phyloP scores from a whole-genome alignment of 2,888 invertebrate genomes.

The Graphium colonna region DNA sequence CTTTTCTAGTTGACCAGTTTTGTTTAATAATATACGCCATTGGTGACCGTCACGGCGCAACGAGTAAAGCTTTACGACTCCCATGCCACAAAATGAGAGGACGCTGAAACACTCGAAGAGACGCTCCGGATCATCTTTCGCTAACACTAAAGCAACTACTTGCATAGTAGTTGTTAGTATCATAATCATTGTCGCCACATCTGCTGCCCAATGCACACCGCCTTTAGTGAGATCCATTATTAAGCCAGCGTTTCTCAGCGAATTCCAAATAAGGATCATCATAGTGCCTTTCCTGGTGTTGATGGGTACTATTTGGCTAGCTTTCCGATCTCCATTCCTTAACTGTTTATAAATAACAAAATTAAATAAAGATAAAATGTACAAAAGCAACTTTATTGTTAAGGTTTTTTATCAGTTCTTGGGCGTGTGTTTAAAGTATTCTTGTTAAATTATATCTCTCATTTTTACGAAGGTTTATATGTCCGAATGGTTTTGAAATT shows the following conservation, averaged over 20 bases:
- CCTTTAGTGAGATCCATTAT: slow-evolving; percentile 27
- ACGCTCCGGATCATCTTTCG: slow-evolving; percentile 40
- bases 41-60: slow-evolving; percentile 34
- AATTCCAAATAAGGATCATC: slow-evolving; percentile 3
- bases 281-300: neutral
- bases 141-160: slow-evolving; percentile 39
- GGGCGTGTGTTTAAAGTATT: no score
- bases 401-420: neutral
- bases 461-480: no score
- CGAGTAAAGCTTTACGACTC: slow-evolving; percentile 48
- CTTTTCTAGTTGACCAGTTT: slow-evolving; percentile 42
- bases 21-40: slow-evolving; percentile 45
- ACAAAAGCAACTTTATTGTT: neutral
- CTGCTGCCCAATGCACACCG: slow-evolving; percentile 36
- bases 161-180: slow-evolving; percentile 41
- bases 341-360: neutral
- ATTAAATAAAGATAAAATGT: neutral
- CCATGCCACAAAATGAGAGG: slow-evolving; percentile 55
- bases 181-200: slow-evolving; percentile 39
- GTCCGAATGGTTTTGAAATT: no score
- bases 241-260: slow-evolving; percentile 36
- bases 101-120: slow-evolving; percentile 58
- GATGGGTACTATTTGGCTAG: neutral
- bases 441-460: no score
- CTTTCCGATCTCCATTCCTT: neutral